Evolutionary conservation across 2,888 invertebrate species (phyloP).

Genomic region (Atherix ibis): DNA sequence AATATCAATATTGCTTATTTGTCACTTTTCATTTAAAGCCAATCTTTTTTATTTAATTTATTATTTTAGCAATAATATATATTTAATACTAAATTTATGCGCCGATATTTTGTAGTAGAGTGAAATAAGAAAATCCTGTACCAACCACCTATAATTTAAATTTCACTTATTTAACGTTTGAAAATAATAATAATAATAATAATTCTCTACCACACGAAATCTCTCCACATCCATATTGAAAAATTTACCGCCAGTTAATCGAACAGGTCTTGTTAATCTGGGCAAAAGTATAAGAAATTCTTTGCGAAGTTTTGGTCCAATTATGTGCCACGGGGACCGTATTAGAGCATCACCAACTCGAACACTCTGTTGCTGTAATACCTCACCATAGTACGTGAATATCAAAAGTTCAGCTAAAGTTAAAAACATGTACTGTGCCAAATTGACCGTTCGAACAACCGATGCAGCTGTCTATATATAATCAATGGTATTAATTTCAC

Average conservation of each 20-base stretch:
- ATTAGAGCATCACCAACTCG: conserved; percentile 10
- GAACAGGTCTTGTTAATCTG: conserved; percentile 5
- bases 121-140: conserved; percentile 25
- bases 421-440: conserved; percentile 11
- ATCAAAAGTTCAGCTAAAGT: conserved; percentile 10
- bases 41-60: too few species aligned
- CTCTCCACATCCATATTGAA: conserved; percentile 10
- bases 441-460: conserved; percentile 8
- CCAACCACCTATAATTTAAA: conserved; percentile 21
- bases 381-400: conserved; percentile 11
- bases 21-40: too few species aligned
- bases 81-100: conserved; percentile 10
- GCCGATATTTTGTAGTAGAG: conserved; percentile 21
- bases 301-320: conserved; percentile 6
- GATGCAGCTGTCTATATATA: conserved; percentile 5
- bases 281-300: conserved; percentile 8
- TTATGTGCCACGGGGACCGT: conserved; percentile 10
- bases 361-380: conserved; percentile 7
- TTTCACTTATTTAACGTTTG: too few species aligned
- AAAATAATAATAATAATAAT: too few species aligned
- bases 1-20: too few species aligned
- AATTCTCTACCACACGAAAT: conserved; percentile 4
- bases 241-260: conserved; percentile 11
- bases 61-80: too few species aligned
- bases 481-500: not conserved